Base-by-base conservation (phyloP, 2,888 invertebrate species). In the Zygothrica quintamaculata region DNA sequence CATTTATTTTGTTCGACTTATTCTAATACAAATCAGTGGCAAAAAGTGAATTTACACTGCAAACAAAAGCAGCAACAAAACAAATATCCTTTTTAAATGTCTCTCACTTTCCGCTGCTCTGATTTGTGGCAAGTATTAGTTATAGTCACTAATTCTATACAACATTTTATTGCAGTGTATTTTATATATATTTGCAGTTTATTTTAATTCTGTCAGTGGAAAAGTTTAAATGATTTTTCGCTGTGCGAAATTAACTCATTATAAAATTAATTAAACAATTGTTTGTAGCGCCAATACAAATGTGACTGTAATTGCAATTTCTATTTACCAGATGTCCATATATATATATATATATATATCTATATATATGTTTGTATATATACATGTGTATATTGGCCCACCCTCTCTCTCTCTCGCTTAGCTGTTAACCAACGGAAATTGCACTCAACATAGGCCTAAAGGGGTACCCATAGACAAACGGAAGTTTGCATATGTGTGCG, bases 211-310 rank as follows among this genome's bases (percentile, higher is more conserved):
- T 40, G 18, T 31, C 46, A 22, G 15, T 18, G 22, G 40, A 46
- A 71, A 44, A 33, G 33, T 69, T 68, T 58, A 84, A 84, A 77
- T 74, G 65, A 77, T 76, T 80, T 76, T 80, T 47, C 66, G 65
- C 66, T 84, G 59, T 70, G 73, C 58, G 61, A 84, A 88, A 86
- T 88, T 88, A 88, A 88, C 88, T 88, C 87, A 88, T 88, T 88
- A 87, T 81, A 86, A 84, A 82, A 86, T 87, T 88, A 88, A 88
- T 88, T 88, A 88, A 84, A 81, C 88, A 88, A 87, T 84, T 84
- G 84, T 72, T 74, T 70, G 70, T 61, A 76, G 61, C 65, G 57
- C 33, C 71, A 58, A 12, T 52, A 52, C 64, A 55, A 68, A 64
- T 68, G 53, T 40, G 56, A 72, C 50, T 73, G 72, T 64, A 73